phyloP scores from a whole-genome alignment of 2,113 vertebrate species.

The Chlorodrepanis virens region DNA sequence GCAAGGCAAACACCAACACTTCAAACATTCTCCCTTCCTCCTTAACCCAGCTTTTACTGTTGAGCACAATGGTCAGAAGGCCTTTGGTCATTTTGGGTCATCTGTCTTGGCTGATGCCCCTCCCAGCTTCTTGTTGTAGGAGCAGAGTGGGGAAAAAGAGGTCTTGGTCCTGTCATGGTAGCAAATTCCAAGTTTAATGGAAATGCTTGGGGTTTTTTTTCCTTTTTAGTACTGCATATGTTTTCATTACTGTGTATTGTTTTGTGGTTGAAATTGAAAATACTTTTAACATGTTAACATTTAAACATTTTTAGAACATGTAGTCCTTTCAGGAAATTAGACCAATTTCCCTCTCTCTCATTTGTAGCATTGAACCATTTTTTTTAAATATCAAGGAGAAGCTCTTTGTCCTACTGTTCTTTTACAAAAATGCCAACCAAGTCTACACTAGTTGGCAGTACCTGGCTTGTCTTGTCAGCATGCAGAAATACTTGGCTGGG shows the following conservation, averaged over 20 bases:
- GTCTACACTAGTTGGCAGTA: not conserved
- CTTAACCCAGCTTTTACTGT: not conserved
- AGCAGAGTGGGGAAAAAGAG: not conserved
- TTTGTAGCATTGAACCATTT: conserved; percentile 42
- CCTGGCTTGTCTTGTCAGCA: conserved; percentile 22
- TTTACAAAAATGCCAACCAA: conserved; percentile 36
- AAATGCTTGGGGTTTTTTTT: not conserved
- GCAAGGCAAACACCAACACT: not conserved
- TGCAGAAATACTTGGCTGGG: not conserved
- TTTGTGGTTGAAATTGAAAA: not conserved
- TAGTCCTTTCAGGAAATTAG: conserved; percentile 5
- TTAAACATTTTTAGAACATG: conserved; percentile 43
- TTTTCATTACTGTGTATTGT: conserved; percentile 3
- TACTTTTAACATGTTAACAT: not conserved
- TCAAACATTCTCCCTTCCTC: accelerated
- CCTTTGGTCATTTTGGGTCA: not conserved
- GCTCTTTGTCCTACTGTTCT: conserved; percentile 19
- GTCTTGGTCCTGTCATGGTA: not conserved
- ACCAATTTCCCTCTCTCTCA: not conserved
- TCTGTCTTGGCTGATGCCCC: accelerated
- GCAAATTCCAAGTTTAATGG: not conserved
- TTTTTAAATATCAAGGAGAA: conserved; percentile 55
- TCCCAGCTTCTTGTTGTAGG: not conserved
- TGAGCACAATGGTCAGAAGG: not conserved
- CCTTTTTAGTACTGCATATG: not conserved